These are phyloP conservation scores for Aphelinus certus DNA, from an alignment of 1,140 invertebrate species.

Conservation along the genomic window DNA sequence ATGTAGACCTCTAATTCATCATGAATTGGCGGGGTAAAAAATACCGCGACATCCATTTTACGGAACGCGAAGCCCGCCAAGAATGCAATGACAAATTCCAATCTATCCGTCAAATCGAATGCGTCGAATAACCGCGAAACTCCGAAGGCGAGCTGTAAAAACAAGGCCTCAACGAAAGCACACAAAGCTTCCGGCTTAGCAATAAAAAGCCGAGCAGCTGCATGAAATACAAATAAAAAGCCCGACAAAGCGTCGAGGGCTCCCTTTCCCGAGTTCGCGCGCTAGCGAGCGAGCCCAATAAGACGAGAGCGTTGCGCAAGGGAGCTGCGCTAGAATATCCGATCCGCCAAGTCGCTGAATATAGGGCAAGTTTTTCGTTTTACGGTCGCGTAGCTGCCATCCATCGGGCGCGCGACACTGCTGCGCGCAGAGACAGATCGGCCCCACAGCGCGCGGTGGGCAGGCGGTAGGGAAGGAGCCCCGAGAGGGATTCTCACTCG, in stretches of 20 bases:
- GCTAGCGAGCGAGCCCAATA: slow-evolving; percentile 1
- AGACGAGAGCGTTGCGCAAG: slow-evolving; percentile 24
- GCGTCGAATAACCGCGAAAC: neutral
- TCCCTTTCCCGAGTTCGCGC: neutral
- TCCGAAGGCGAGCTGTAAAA: neutral
- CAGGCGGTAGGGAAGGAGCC: neutral
- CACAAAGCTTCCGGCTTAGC: slow-evolving; percentile 6
- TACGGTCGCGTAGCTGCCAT: neutral
- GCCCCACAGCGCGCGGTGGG: neutral
- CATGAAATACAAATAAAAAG: slow-evolving; percentile 35
- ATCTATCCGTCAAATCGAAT: too few relatives aligned
- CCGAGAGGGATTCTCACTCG: slow-evolving; percentile 3
- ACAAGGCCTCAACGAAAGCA: neutral
- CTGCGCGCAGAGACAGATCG: too few relatives aligned
- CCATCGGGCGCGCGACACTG: neutral
- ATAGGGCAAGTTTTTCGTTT: slow-evolving; percentile 28
- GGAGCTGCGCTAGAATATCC: slow-evolving; percentile 19
- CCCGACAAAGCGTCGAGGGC: slow-evolving; percentile 19
- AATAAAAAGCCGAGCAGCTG: slow-evolving; percentile 20
- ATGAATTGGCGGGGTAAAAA: too few relatives aligned
- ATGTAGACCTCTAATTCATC: too few relatives aligned
- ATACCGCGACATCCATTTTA: too few relatives aligned
- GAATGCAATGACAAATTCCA: too few relatives aligned
- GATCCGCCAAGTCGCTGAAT: too few relatives aligned
- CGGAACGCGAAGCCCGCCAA: too few relatives aligned